Base-by-base conservation (phyloP, 2,113 vertebrate species). In the Pagrus major region DNA sequence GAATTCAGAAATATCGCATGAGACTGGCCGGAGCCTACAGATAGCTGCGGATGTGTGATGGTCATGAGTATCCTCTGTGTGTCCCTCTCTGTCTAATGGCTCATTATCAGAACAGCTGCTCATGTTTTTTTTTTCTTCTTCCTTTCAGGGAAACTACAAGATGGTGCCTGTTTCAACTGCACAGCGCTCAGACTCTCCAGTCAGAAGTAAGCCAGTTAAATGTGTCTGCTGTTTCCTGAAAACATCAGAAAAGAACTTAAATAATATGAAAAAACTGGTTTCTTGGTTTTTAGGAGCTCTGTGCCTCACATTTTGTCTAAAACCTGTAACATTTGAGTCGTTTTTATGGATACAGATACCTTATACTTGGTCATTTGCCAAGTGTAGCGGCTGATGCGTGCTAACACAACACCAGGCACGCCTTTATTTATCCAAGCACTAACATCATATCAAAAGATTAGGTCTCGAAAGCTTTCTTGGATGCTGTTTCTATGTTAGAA, bases 151-250 rank as follows among this genome's bases (percentile, higher is more conserved):
- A 92, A 94, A 81, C 76, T 94, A 71, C 88, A 95, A 60, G 96
- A 95, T 60, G 88, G 88, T 5, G 68, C 91, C 2, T 96, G 96
- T 92, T 94, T 97, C 71, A 94, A 88, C 55, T 98, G 96, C 85
- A 88, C 95, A 51, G 92, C 95, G 3, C 59, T 95, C 83, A 91
- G 96, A 85, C 76, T 96, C 73, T 83, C 91, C 77, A 95, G 89
- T 86, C 94, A 83, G 58, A 91, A 91, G 98, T 99, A 94, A 96
- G 96, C 76, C 18, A n/a, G 3, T 60, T 5, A 23, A 23, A 37
- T 27, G 10, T 8, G 21, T 61, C 35, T 66, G 18, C 49, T 41
- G 3, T 35, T n/a, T 37, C 12, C 18, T 58, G 11, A 7, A 60
- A 56, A 61, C 33, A 20, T 42, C 27, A 44, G 14, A 27, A 29